A percentile compares a stretch with the other conserved stretches of the same genome.
phyloP scores from a whole-genome alignment of 1,140 invertebrate species.

The Hycleus cichorii region DNA sequence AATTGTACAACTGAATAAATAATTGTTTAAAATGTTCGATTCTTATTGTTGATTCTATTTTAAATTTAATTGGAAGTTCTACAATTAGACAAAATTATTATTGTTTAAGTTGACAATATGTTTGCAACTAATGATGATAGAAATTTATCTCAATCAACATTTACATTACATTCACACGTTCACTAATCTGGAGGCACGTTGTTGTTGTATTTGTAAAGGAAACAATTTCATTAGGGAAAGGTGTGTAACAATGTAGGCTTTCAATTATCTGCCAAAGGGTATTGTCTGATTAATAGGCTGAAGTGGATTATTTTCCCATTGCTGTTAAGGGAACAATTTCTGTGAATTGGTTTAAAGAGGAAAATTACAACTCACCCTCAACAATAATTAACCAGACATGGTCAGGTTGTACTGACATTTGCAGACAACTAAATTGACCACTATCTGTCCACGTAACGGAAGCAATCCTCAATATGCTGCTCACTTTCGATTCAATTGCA shows the following conservation, averaged over 20 bases:
- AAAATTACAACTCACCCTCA: constrained; percentile 39
- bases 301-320: no score
- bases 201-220: no score
- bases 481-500: constrained; percentile 26
- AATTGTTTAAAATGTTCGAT: background rate
- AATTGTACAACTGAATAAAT: background rate
- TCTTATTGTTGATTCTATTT: no score
- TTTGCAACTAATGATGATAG: background rate
- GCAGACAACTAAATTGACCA: constrained; percentile 47
- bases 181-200: no score
- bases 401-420: constrained; percentile 38
- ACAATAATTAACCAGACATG: constrained; percentile 43
- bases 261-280: no score
- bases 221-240: no score
- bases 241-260: no score
- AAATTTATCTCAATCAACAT: background rate
- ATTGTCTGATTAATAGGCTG: no score
- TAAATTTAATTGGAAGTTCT: no score
- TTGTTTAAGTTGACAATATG: background rate
- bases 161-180: no score
- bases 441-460: constrained; percentile 38
- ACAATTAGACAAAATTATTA: no score
- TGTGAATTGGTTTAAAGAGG: background rate
- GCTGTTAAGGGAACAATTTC: no score
- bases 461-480: constrained; percentile 39